Evolutionary conservation across 2,797 vertebrate species (phyloP).

Genomic region (Bradypus variegatus): DNA sequence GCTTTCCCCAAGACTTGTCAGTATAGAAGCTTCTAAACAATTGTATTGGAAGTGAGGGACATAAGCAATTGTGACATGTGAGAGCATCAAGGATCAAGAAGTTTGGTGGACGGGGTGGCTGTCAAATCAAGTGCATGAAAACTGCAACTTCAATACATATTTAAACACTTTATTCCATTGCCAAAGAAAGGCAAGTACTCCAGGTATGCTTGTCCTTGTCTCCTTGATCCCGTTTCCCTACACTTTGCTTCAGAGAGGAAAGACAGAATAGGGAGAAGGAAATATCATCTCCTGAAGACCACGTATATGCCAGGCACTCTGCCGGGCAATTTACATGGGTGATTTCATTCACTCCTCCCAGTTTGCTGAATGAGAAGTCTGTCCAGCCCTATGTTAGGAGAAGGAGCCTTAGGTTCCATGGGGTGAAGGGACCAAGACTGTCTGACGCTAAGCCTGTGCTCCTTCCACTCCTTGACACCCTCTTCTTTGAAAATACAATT

Average conservation of each 20-base stretch:
- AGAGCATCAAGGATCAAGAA: background rate
- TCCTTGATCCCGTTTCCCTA: background rate
- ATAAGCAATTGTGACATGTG: background rate
- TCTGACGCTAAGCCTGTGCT: background rate
- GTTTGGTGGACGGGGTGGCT: background rate
- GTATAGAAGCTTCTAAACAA: background rate
- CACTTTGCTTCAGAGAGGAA: background rate
- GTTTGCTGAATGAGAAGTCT: background rate
- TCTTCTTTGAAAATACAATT: background rate
- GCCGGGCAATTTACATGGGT: no score
- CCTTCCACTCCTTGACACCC: background rate
- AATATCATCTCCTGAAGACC: background rate
- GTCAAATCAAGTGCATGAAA: background rate
- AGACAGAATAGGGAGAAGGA: background rate
- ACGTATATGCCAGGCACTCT: no score
- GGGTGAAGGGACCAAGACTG: background rate
- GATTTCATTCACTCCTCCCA: background rate
- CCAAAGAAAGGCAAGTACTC: background rate
- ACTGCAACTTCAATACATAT: background rate
- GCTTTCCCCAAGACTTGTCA: background rate
- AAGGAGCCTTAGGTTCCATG: background rate
- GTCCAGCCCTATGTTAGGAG: background rate
- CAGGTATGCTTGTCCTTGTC: background rate
- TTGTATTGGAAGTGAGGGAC: background rate
- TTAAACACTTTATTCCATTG: background rate